Evolutionary conservation across 2,888 invertebrate genomes (phyloP), one percentile per base, ranked within the genome.

Genomic region (Xylophagus ater): DNA sequence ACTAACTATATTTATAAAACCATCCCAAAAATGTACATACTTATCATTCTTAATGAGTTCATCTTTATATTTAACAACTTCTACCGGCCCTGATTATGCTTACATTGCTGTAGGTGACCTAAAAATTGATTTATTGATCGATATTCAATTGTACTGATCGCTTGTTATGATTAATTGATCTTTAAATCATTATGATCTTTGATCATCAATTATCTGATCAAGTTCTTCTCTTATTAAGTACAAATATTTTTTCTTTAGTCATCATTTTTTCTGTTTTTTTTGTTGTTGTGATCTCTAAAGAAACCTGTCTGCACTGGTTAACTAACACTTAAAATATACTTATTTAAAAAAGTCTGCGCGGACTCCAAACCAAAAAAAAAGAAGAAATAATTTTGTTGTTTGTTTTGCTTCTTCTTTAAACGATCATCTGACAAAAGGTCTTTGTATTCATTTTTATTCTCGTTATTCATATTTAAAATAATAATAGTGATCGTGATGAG

Each of bases 121-220:
- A 39, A 31, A 39, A 33, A 33, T 38, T 39, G 38, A 39, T 39
- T 39, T 39, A 39, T 39, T 32, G 33, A 39, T 39, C 17, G 26
- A 25, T n/a, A n/a, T 33, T 33, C 38, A 14, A 33, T 39, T 39
- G 38, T 39, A 19, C 21, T 33, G 26, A 21, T 32, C 31, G 14
- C 32, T 24, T 40, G 31, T 24, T 42, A 42, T 46, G 46, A 46
- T 46, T 46, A 44, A 46, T 46, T 46, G 44, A 46, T 46, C 44
- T 42, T 37, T 44, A 46, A 46, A 44, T 44, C 46, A 46, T 46
- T 46, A 43, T 42, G 46, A 46, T 46, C 32, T 33, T 29, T 30
- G 25, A 37, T 40, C 44, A 46, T 46, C 44, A 38, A 43, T 40
- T 42, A 40, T 33, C 33, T 26, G 26, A 23, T 33, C 30, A 15